Percentiles rank a stretch among this genome's conserved stretches.
Evolutionary conservation across 2,113 vertebrate species (phyloP).

Genomic region (Vicugna pacos): DNA sequence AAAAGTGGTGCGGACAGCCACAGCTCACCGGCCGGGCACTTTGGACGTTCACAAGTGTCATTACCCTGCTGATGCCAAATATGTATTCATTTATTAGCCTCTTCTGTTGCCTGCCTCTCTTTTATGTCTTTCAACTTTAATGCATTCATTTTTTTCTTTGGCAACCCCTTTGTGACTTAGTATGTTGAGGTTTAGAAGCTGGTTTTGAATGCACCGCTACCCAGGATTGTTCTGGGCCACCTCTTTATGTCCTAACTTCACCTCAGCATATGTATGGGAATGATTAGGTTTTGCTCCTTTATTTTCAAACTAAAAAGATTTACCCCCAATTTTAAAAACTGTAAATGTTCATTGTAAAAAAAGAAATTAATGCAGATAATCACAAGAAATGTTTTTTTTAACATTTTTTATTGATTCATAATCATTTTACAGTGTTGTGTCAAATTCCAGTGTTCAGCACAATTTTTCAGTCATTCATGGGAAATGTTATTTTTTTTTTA

Average conservation of each 20-base stretch:
- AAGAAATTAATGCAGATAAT: neutral
- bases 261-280: neutral
- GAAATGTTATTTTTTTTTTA: neutral
- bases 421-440: too few species aligned
- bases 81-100: constrained; percentile 30
- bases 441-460: too few species aligned
- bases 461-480: too few species aligned
- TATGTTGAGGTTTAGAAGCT: neutral
- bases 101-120: neutral
- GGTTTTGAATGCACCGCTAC: neutral
- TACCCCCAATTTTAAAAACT: neutral
- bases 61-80: neutral
- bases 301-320: neutral
- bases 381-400: neutral
- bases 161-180: neutral
- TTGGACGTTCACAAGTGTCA: constrained; percentile 51
- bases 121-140: neutral
- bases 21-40: constrained; percentile 40
- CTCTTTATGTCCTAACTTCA: neutral
- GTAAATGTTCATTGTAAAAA: neutral
- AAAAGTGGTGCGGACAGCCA: neutral
- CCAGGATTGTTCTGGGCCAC: neutral
- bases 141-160: neutral
- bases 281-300: neutral
- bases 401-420: too few species aligned